phyloP scores from a whole-genome alignment of 2,797 vertebrate genomes.

The Pteropus rufus region DNA sequence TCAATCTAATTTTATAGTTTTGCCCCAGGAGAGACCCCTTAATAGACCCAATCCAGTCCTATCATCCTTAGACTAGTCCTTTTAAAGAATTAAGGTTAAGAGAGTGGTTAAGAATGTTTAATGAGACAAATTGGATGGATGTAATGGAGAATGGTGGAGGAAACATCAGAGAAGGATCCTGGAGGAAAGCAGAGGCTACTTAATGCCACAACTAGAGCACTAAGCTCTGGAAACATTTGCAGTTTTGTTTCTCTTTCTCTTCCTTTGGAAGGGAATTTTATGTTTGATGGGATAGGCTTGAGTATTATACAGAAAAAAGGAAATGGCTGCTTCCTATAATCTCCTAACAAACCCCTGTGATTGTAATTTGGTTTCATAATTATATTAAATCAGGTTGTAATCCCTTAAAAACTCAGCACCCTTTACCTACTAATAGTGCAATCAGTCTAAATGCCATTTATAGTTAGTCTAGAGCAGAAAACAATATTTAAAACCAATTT shows the following conservation, averaged over 20 bases:
- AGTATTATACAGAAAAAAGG: constrained; percentile 11
- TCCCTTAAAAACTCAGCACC: constrained; percentile 61
- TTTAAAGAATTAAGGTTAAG: not conserved
- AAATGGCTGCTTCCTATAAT: constrained; percentile 43
- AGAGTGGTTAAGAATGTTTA: not conserved
- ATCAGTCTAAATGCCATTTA: constrained; percentile 64
- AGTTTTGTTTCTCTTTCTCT: constrained; percentile 35
- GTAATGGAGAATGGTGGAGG: not conserved
- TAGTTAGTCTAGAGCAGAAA: constrained; percentile 60
- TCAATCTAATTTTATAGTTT: not conserved
- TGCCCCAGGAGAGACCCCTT: not conserved
- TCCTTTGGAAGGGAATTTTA: constrained; percentile 53
- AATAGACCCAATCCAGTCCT: not conserved
- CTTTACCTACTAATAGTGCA: constrained; percentile 63
- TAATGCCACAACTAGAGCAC: not conserved
- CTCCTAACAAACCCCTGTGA: constrained; percentile 45
- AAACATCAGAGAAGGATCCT: not conserved
- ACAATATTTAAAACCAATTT: constrained; percentile 71
- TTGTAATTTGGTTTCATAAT: constrained; percentile 64
- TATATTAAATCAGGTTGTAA: constrained; percentile 65
- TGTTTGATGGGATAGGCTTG: constrained; percentile 20
- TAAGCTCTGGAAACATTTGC: not conserved
- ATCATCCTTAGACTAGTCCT: not conserved
- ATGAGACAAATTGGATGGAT: constrained; percentile 9
- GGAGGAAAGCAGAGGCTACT: not conserved